phyloP scores from a whole-genome alignment of 2,888 invertebrate species.

The Xanthostigma xanthostigma region DNA sequence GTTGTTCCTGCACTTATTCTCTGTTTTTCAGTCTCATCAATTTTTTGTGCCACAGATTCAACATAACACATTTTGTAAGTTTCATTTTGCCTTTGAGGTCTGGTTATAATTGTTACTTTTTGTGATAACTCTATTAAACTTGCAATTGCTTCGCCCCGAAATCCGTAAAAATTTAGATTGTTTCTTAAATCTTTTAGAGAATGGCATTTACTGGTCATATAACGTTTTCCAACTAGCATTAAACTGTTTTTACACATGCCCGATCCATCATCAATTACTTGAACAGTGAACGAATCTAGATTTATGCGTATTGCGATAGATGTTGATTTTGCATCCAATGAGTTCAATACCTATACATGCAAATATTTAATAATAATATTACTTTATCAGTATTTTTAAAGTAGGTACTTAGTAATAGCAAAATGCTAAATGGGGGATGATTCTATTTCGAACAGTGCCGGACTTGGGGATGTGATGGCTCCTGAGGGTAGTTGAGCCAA shows the following conservation, averaged over 20 bases:
- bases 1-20: conserved; percentile 58
- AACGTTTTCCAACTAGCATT: conserved; percentile 38
- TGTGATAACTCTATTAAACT: conserved; percentile 42
- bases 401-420: too few species aligned
- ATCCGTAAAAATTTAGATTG: conserved; percentile 44
- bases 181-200: conserved; percentile 34
- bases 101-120: conserved; percentile 42
- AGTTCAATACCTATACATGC: conserved; percentile 43
- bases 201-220: conserved; percentile 49
- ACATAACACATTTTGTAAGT: conserved; percentile 43
- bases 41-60: conserved; percentile 29
- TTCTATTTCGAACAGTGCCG: too few species aligned
- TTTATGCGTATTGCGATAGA: conserved; percentile 55
- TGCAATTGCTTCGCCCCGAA: conserved; percentile 49
- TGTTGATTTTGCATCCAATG: conserved; percentile 52
- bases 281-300: conserved; percentile 41
- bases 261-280: conserved; percentile 63
- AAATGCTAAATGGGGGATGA: too few species aligned
- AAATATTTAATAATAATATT: neutral
- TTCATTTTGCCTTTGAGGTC: conserved; percentile 26
- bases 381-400: too few species aligned
- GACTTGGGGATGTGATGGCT: too few species aligned
- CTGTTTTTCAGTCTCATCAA: conserved; percentile 20
- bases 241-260: conserved; percentile 46
- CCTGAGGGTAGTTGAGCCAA: too few species aligned